These are phyloP conservation scores for Cotesia glomerata DNA, from an alignment of 1,140 invertebrate genomes.

Conservation along the genomic window DNA sequence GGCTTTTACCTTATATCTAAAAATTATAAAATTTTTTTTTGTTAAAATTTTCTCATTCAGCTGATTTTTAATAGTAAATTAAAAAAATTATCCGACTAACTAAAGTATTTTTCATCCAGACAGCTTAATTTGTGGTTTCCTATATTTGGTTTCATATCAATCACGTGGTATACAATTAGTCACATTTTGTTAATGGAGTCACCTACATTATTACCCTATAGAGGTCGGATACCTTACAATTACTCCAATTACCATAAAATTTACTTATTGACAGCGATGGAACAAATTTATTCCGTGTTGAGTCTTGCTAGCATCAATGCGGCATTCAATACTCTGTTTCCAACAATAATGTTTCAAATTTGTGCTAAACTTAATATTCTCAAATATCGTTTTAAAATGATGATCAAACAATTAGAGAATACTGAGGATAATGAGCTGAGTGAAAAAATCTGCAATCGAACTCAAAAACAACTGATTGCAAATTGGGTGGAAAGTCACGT, in stretches of 20 bases:
- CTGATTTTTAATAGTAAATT: too few species aligned
- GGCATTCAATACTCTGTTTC: background rate
- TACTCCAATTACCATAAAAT: background rate
- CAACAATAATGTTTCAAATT: background rate
- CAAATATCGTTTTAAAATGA: background rate
- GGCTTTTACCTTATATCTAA: too few species aligned
- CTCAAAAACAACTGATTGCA: background rate
- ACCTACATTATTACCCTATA: background rate
- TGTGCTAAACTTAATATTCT: conserved; percentile 5
- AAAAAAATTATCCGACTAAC: too few species aligned
- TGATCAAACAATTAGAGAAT: background rate
- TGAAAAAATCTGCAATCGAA: background rate
- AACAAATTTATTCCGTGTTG: background rate
- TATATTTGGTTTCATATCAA: background rate
- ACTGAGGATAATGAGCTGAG: background rate
- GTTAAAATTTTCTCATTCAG: too few species aligned
- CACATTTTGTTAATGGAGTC: background rate
- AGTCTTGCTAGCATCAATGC: background rate
- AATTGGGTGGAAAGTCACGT: background rate
- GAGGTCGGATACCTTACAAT: background rate
- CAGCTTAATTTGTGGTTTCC: too few species aligned
- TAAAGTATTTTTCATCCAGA: too few species aligned
- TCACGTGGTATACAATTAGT: background rate
- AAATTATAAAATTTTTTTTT: too few species aligned
- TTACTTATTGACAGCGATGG: background rate